These are phyloP conservation scores for Solea solea DNA, from an alignment of 2,113 vertebrate genomes.

Conservation along the genomic window DNA sequence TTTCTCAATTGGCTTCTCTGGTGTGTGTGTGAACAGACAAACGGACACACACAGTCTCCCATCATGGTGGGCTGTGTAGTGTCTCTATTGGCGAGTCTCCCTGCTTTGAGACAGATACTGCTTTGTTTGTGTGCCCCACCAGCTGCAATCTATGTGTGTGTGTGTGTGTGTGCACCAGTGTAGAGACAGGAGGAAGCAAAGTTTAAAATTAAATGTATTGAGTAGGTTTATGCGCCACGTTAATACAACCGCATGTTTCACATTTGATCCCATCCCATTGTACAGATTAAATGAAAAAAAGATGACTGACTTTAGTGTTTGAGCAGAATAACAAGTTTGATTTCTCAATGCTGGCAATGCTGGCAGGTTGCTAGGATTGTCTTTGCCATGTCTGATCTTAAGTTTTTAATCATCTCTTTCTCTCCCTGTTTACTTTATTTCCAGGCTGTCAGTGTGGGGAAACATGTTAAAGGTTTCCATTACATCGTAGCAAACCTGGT, in stretches of 20 bases:
- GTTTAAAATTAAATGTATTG: conserved; percentile 16
- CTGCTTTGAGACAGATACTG: conserved; percentile 63
- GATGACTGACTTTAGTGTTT: not conserved
- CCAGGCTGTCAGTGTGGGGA: conserved; percentile 95
- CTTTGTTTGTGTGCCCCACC: conserved; percentile 69
- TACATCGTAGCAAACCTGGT: conserved; percentile 98
- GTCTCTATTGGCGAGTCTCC: conserved; percentile 48
- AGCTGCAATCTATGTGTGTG: conserved; percentile 61
- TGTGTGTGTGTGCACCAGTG: conserved; percentile 24
- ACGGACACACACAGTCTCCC: conserved; percentile 36
- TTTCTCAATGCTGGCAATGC: not conserved
- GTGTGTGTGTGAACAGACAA: conserved; percentile 48
- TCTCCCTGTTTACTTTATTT: conserved; percentile 11
- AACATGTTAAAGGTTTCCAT: conserved; percentile 96
- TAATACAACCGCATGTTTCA: not conserved
- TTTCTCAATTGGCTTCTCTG: conserved; percentile 66
- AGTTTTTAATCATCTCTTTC: not conserved
- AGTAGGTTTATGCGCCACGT: conserved; percentile 25
- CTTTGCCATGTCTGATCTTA: too few species aligned
- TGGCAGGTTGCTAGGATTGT: too few species aligned
- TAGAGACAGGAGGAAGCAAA: conserved; percentile 20
- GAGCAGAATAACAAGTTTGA: not conserved
- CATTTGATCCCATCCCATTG: conserved; percentile 1
- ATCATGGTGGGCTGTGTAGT: conserved; percentile 58
- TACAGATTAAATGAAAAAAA: not conserved